phyloP scores from a whole-genome alignment of 2,797 vertebrate genomes.

The Pelodytes ibericus region DNA sequence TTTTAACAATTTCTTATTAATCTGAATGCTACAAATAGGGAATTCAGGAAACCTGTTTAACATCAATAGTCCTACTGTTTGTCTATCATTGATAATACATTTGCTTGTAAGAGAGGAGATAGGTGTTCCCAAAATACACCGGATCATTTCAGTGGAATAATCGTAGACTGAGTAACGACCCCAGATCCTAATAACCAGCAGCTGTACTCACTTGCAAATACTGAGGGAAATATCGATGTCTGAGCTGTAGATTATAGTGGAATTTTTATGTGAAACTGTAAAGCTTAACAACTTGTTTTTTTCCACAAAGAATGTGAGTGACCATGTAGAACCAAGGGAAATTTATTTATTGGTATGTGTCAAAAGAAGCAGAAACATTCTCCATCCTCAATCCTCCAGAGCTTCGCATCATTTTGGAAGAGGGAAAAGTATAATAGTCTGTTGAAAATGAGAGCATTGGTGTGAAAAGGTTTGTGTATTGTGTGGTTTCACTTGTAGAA shows the following conservation, averaged over 20 bases:
- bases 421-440: conserved; percentile 47
- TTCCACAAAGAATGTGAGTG: conserved; percentile 51
- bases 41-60: background rate
- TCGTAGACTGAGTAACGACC: conserved; percentile 43
- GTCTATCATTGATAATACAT: background rate
- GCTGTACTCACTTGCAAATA: conserved; percentile 53
- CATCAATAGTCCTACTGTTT: background rate
- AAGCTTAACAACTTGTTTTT: conserved; percentile 59
- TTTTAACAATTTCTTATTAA: too few species aligned
- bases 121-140: background rate
- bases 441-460: conserved; percentile 44
- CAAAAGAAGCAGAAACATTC: conserved; percentile 50
- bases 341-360: conserved; percentile 58
- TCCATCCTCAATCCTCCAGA: conserved; percentile 43
- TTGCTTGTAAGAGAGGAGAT: background rate
- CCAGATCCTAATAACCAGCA: conserved; percentile 46
- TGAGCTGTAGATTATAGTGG: conserved; percentile 57
- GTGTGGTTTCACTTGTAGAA: conserved; percentile 28
- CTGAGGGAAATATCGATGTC: conserved; percentile 58
- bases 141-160: conserved; percentile 14
- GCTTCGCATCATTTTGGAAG: conserved; percentile 52
- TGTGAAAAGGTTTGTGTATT: conserved; percentile 46
- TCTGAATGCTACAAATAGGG: too few species aligned
- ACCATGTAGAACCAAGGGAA: conserved; percentile 39
- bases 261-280: conserved; percentile 62